phyloP scores from a whole-genome alignment of 1,140 invertebrate genomes.

The Triops longicaudatus region DNA sequence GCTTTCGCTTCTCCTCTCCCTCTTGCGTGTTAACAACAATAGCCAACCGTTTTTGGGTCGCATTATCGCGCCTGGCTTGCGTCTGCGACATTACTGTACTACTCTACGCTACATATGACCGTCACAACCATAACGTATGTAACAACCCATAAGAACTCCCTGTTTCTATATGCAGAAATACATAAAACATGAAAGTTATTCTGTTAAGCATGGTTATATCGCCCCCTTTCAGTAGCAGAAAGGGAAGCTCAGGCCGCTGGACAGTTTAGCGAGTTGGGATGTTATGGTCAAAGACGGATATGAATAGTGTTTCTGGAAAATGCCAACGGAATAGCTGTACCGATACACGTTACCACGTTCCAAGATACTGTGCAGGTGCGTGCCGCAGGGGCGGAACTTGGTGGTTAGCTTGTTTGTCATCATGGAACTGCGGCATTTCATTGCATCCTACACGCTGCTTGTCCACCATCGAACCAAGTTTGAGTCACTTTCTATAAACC shows the following conservation, averaged over 20 bases:
- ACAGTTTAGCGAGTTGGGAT: slow-evolving; percentile 9
- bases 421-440: neutral
- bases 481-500: neutral
- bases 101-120: neutral
- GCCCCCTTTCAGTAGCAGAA: neutral
- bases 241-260: neutral
- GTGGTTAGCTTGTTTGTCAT: neutral
- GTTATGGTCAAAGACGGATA: neutral
- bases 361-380: neutral
- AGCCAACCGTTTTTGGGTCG: neutral
- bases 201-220: neutral
- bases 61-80: neutral
- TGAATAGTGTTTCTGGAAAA: neutral
- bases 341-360: neutral
- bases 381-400: neutral
- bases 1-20: neutral
- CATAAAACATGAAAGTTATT: slow-evolving; percentile 7
- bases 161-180: slow-evolving; percentile 12
- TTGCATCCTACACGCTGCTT: neutral
- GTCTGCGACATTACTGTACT: neutral
- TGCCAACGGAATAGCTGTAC: neutral
- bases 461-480: neutral
- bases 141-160: neutral
- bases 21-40: neutral
- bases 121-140: neutral